Conservation (phyloP, 1,140 invertebrate genomes). For the Drosophila novamexicana region DNA sequence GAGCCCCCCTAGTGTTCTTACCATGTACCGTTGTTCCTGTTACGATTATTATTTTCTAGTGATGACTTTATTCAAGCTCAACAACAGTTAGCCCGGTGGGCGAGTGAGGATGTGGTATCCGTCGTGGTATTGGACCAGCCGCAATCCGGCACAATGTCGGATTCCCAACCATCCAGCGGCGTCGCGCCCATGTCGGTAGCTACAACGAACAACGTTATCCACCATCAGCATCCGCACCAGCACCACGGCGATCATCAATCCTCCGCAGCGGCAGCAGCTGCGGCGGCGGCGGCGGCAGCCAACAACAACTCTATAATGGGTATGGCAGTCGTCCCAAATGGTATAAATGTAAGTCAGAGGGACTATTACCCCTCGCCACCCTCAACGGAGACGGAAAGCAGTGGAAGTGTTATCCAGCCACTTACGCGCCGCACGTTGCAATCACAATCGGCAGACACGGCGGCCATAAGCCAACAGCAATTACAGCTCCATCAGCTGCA, state of each 20-base stretch:
- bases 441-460: constrained; percentile 62
- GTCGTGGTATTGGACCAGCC: constrained; percentile 85
- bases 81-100: constrained; percentile 95
- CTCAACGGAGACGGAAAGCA: constrained; percentile 85
- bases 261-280: constrained; percentile 67
- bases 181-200: constrained; percentile 79
- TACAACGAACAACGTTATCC: constrained; percentile 79
- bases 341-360: constrained; percentile 85
- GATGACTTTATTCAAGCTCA: constrained; percentile 97
- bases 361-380: constrained; percentile 84
- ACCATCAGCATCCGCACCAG: constrained; percentile 82
- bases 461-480: constrained; percentile 57
- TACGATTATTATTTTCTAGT: constrained; percentile 93
- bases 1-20: constrained; percentile 72
- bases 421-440: constrained; percentile 73
- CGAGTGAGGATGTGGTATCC: constrained; percentile 93
- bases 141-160: constrained; percentile 80
- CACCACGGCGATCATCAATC: constrained; percentile 84
- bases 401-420: constrained; percentile 84
- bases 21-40: constrained; percentile 84
- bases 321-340: constrained; percentile 81
- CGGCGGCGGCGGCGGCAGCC: constrained; percentile 60
- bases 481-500: constrained; percentile 45
- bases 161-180: constrained; percentile 84
- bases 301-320: constrained; percentile 80